Conservation (phyloP, 2,113 vertebrate genomes). For the Addax nasomaculatus region DNA sequence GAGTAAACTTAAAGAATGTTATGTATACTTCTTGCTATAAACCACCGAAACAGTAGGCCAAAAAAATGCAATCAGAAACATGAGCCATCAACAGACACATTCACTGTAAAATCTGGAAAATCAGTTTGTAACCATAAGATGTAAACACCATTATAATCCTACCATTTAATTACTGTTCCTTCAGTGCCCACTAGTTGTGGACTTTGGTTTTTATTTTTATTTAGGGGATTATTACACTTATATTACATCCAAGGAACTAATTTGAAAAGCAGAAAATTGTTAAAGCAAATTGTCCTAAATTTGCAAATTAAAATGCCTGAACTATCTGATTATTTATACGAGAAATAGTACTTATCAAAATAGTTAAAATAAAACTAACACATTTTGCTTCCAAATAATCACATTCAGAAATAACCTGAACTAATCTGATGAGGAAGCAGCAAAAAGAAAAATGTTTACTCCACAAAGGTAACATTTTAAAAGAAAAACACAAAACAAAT, state of each 20-base stretch:
- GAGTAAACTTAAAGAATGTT: background rate
- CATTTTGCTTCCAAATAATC: background rate
- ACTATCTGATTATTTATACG: background rate
- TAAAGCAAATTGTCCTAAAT: conserved; percentile 58
- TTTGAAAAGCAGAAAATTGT: background rate
- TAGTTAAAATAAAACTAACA: background rate
- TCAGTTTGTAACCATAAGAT: background rate
- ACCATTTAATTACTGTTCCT: background rate
- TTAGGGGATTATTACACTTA: background rate
- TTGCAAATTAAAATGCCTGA: conserved; percentile 21
- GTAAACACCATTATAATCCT: background rate
- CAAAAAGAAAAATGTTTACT: conserved; percentile 40
- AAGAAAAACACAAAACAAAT: conserved; percentile 45
- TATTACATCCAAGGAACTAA: background rate
- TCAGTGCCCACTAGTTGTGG: background rate
- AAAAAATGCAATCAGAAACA: background rate
- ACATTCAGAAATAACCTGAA: background rate
- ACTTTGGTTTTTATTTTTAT: background rate
- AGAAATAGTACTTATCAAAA: conserved; percentile 1
- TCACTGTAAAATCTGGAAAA: background rate
- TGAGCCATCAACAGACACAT: background rate
- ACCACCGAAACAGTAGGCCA: background rate
- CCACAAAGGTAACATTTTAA: background rate
- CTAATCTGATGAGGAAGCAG: background rate
- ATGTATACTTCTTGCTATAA: background rate